A percentile compares a stretch with the other conserved stretches of the same genome.
These are phyloP conservation scores for Corythaixoides concolor DNA, from an alignment of 2,113 vertebrate genomes.

Conservation along the genomic window DNA sequence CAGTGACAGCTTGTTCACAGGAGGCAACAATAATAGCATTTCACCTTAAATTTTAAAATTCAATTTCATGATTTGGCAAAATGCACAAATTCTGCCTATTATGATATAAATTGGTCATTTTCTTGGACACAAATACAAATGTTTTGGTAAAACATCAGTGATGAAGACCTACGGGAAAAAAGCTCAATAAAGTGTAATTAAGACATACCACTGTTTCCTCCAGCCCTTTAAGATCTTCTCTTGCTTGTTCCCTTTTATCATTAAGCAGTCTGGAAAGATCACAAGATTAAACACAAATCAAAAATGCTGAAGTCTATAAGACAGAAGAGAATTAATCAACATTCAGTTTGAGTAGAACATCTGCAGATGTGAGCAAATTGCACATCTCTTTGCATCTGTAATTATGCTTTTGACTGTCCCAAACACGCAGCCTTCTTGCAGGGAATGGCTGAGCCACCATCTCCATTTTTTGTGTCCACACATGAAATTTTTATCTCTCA, in stretches of 20 bases:
- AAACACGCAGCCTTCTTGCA: neutral
- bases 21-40: neutral
- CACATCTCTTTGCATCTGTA: neutral
- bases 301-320: neutral
- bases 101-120: neutral
- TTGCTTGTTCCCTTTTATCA: conserved; percentile 91
- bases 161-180: neutral
- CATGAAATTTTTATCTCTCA: neutral
- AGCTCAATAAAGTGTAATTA: neutral
- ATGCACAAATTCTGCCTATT: neutral
- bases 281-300: neutral
- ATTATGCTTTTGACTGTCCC: neutral
- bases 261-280: conserved; percentile 81
- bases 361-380: neutral
- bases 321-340: neutral
- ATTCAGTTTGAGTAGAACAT: neutral
- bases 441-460: neutral
- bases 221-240: conserved; percentile 92
- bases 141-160: neutral
- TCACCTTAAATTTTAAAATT: neutral
- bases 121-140: neutral
- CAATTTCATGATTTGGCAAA: neutral
- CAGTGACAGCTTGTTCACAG: neutral
- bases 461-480: neutral
- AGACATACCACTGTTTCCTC: conserved; percentile 94